These are phyloP conservation scores for Blera fallax DNA, from an alignment of 2,888 invertebrate genomes.

Conservation along the genomic window DNA sequence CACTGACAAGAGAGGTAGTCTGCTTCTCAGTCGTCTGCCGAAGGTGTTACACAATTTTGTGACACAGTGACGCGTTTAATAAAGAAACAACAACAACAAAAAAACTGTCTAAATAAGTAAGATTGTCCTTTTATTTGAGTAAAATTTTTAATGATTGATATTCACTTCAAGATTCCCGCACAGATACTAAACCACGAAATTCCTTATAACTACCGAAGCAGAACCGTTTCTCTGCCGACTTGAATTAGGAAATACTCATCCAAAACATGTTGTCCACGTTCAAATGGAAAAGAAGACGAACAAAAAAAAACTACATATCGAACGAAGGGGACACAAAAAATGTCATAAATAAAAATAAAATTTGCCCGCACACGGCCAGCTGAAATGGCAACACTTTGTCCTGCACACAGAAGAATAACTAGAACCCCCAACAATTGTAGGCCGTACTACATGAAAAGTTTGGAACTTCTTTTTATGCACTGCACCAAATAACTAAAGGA, in stretches of 20 bases:
- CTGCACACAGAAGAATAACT: conserved; percentile 3
- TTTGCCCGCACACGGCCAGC: conserved; percentile 16
- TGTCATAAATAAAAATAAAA: conserved; percentile 60
- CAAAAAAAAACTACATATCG: conserved; percentile 17
- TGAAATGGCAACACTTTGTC: conserved; percentile 58
- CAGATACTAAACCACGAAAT: conserved; percentile 32
- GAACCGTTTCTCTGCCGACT: conserved; percentile 38
- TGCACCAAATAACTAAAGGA: conserved; percentile 68
- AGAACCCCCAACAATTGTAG: conserved; percentile 25
- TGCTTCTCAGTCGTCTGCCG: neutral
- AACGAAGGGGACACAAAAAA: conserved; percentile 34
- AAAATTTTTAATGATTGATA: conserved; percentile 1
- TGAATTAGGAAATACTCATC: conserved; percentile 34
- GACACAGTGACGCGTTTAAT: conserved; percentile 17
- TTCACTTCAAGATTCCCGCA: conserved; percentile 13
- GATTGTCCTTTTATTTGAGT: neutral
- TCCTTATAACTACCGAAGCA: conserved; percentile 34
- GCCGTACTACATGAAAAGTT: conserved; percentile 41
- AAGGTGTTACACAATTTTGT: conserved; percentile 61
- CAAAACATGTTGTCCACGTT: conserved; percentile 29
- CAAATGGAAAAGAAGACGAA: conserved; percentile 24
- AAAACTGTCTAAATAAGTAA: neutral
- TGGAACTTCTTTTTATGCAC: conserved; percentile 65
- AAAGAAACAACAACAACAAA: neutral
- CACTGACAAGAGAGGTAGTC: neutral